These are phyloP conservation scores for Lydus trimaculatus DNA, from an alignment of 2,888 invertebrate genomes.

Conservation along the genomic window DNA sequence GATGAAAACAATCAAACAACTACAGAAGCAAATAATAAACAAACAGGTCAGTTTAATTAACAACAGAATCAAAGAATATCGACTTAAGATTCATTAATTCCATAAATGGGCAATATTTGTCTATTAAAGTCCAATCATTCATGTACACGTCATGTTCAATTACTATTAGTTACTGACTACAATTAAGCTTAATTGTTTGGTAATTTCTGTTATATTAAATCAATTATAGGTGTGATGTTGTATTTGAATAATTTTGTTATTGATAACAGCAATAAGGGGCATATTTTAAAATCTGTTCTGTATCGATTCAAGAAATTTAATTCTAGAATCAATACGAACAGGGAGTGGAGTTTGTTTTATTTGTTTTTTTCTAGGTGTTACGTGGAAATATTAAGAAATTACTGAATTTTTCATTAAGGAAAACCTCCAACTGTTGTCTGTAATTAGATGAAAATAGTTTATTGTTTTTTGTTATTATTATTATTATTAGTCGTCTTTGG, in stretches of 20 bases:
- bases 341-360: neutral
- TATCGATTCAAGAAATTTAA: slow-evolving; percentile 4
- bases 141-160: slow-evolving; percentile 7
- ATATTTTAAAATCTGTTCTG: neutral
- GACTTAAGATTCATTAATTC: neutral
- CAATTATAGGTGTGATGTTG: neutral
- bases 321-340: neutral
- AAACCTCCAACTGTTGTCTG: neutral
- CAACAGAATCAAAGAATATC: neutral
- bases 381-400: neutral
- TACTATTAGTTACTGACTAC: no score
- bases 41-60: slow-evolving; percentile 16
- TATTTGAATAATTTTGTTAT: neutral
- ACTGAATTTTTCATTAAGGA: neutral
- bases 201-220: neutral
- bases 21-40: slow-evolving; percentile 8
- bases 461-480: neutral
- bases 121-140: neutral
- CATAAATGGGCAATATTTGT: neutral
- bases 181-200: neutral
- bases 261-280: neutral
- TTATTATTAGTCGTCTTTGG: neutral
- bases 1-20: slow-evolving; percentile 32
- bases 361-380: neutral
- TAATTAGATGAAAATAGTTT: neutral